Percentiles rank a stretch among this genome's conserved stretches.
Conservation (phyloP, 2,797 vertebrate genomes). For the Falco columbarius region DNA sequence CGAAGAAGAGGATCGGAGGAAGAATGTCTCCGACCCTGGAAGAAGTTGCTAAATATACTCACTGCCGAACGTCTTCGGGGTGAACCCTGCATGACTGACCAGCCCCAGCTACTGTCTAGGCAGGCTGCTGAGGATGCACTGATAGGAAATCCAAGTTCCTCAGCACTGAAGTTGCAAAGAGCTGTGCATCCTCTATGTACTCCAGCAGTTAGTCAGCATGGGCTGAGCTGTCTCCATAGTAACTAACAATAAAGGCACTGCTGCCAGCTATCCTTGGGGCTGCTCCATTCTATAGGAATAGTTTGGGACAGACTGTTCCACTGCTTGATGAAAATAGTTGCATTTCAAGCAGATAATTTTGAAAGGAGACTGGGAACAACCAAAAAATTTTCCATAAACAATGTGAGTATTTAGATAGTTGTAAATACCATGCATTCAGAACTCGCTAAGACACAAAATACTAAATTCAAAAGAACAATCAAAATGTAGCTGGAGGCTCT, state of each 20-base stretch:
- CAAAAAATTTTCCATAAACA: constrained; percentile 34
- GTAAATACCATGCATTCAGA: constrained; percentile 17
- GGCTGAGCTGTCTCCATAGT: constrained; percentile 87
- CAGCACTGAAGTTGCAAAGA: constrained; percentile 54
- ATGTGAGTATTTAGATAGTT: constrained; percentile 5
- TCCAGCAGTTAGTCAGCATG: constrained; percentile 77
- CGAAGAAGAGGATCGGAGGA: constrained; percentile 79
- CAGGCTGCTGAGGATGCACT: not conserved
- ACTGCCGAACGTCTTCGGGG: constrained; percentile 68
- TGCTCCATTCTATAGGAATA: constrained; percentile 58
- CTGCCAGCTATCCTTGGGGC: constrained; percentile 68
- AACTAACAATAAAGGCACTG: constrained; percentile 78
- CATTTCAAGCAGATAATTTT: constrained; percentile 59
- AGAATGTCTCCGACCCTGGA: constrained; percentile 79
- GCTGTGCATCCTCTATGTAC: constrained; percentile 65
- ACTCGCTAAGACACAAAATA: not conserved
- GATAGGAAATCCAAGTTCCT: constrained; percentile 45
- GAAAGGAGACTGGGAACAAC: not conserved
- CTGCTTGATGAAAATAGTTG: constrained; percentile 42
- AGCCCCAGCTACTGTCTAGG: not conserved
- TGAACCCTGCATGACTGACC: constrained; percentile 76
- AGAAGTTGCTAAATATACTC: constrained; percentile 73
- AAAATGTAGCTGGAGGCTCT: constrained; percentile 16
- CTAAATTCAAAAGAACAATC: constrained; percentile 25
- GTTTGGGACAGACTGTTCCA: constrained; percentile 66